A percentile compares a stretch with the other conserved stretches of the same genome.
These are phyloP conservation scores for Lycaena phlaeas DNA, from an alignment of 2,888 invertebrate genomes.

Conservation along the genomic window DNA sequence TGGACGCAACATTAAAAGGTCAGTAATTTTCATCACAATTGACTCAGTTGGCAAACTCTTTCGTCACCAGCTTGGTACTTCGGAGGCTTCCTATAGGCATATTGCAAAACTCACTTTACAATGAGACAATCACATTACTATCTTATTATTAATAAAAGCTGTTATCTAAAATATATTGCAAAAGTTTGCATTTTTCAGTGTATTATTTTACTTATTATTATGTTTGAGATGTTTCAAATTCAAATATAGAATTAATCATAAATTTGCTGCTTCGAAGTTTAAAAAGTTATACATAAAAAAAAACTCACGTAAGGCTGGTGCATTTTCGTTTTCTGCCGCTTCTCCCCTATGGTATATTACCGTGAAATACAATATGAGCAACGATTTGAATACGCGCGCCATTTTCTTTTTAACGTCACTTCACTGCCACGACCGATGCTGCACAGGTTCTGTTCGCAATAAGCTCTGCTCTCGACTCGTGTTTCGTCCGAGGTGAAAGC, in stretches of 20 bases:
- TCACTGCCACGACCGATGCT: conserved; percentile 42
- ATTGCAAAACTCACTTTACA: conserved; percentile 1
- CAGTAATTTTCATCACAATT: conserved; percentile 24
- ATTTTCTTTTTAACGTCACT: conserved; percentile 35
- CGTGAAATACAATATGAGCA: conserved; percentile 47
- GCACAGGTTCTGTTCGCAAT: conserved; percentile 42
- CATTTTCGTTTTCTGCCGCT: conserved; percentile 46
- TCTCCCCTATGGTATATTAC: conserved; percentile 44
- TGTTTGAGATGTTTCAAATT: too few relatives aligned
- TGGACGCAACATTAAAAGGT: conserved; percentile 23
- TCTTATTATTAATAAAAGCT: too few relatives aligned
- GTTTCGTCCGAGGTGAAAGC: conserved; percentile 69
- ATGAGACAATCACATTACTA: not conserved
- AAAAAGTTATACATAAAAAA: conserved; percentile 5
- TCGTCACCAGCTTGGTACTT: conserved; percentile 5
- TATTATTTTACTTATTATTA: too few relatives aligned
- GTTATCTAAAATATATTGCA: too few relatives aligned
- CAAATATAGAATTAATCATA: too few relatives aligned
- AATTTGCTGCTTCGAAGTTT: too few relatives aligned
- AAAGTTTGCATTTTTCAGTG: too few relatives aligned
- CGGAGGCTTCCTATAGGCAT: conserved; percentile 8
- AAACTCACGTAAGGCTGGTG: conserved; percentile 49
- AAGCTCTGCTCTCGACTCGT: conserved; percentile 44
- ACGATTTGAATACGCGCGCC: conserved; percentile 37
- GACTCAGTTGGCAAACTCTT: conserved; percentile 20